Evolutionary conservation across 2,113 vertebrate genomes (phyloP).

Genomic region (Myiozetetes cayanensis): DNA sequence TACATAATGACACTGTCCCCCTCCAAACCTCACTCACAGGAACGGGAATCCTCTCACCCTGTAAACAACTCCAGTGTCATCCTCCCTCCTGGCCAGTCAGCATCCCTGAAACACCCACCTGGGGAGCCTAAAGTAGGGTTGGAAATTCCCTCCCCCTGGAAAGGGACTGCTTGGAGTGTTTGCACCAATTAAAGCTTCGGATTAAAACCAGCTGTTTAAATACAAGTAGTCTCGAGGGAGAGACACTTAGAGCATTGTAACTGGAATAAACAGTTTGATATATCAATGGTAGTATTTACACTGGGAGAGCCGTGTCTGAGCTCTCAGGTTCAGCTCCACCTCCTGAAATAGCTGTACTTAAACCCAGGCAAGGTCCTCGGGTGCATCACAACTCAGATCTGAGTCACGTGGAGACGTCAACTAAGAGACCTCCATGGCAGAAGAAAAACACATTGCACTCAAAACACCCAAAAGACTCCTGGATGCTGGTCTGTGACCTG

Average conservation of each 20-base stretch:
- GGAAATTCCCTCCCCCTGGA: slow-evolving; percentile 38
- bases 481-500: neutral
- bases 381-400: neutral
- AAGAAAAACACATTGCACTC: neutral
- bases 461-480: neutral
- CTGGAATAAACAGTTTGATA: slow-evolving; percentile 24
- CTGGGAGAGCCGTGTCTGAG: neutral
- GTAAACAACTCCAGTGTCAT: neutral
- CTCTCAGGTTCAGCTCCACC: neutral
- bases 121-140: neutral
- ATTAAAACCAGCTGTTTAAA: slow-evolving; percentile 55
- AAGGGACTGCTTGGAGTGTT: neutral
- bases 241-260: slow-evolving; percentile 27
- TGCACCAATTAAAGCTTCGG: neutral
- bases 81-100: neutral
- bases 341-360: neutral
- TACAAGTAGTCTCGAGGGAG: slow-evolving; percentile 8
- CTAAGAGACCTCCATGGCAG: neutral
- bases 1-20: neutral
- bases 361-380: neutral
- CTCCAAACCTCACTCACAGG: neutral
- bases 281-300: slow-evolving; percentile 4
- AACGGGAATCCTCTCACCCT: neutral
- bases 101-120: neutral
- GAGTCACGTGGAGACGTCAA: fast-evolving